Base-by-base conservation (phyloP, 2,113 vertebrate species). In the Oreochromis niloticus region DNA sequence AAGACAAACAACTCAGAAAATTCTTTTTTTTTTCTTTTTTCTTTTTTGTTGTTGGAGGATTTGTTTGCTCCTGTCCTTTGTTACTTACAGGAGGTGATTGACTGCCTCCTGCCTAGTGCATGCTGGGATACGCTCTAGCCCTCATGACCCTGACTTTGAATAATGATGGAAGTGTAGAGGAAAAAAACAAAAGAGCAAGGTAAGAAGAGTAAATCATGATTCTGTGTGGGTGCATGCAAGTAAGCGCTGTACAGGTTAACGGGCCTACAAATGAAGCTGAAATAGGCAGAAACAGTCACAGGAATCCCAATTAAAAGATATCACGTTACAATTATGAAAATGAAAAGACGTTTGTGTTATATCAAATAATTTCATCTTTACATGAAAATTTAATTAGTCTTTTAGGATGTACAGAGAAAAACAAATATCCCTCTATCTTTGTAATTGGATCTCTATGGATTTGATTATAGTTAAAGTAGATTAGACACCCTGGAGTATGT, bases 371-470 rank as follows among this genome's bases (percentile, higher is more conserved):
- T 93, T 91, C 90, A 94, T 94, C 93, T 95, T 93, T 92, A 94
- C 94, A 96, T 95, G 93, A 94, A 96, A 94, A 95, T 95, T 89
- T 95, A 95, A 96, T 95, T 95, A 96, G 94, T 93, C 93, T 96
- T 95, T 95, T 94, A 95, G 92, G 94, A 94, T 94, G 92, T 86
- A 93, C 71, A 92, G 91, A 90, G 90, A 92, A 95, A 96, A 94
- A 95, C 94, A 95, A 95, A 95, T 94, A 96, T 87, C 82, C 93
- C 92, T 94, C 92, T 93, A 93, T 95, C 95, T 96, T 95, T 95
- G 95, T 95, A 96, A 95, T 95, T 95, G 93, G 94, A 95, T 96
- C 95, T 95, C 95, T 85, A 86, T 85, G 94, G 95, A 96, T 95
- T 95, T 95, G 87, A 94, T 55, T 90, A 94, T 93, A 92, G 94